Conservation (phyloP, 2,113 vertebrate species). For the Redunca redunca region DNA sequence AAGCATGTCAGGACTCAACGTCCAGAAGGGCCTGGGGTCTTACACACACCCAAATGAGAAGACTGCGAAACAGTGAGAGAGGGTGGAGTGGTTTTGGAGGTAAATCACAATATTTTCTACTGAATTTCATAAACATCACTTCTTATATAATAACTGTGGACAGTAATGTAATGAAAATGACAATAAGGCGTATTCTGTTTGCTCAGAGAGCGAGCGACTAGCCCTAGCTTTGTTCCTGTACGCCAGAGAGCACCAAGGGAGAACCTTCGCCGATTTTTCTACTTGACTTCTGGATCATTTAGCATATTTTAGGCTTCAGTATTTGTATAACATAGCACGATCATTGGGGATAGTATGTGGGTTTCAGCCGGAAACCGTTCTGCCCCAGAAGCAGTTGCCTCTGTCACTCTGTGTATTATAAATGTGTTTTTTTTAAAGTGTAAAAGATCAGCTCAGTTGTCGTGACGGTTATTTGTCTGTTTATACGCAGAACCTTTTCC, state of each 20-base stretch:
- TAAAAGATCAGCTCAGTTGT: neutral
- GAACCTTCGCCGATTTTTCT: neutral
- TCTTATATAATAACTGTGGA: neutral
- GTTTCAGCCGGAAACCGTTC: neutral
- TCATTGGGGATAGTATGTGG: neutral
- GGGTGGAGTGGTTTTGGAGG: neutral
- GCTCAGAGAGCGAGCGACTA: neutral
- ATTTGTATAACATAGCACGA: rapidly evolving
- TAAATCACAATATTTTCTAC: neutral
- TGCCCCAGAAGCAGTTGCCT: neutral
- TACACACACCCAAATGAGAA: neutral
- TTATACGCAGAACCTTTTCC: neutral
- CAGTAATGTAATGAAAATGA: neutral
- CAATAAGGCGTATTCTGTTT: neutral
- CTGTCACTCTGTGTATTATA: neutral
- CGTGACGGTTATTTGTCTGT: neutral
- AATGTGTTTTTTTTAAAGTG: neutral
- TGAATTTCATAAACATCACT: neutral
- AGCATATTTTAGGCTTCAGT: neutral
- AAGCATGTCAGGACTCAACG: neutral
- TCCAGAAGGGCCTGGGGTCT: neutral
- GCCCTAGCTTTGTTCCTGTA: neutral
- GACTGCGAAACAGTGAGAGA: neutral
- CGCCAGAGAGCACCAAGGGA: neutral
- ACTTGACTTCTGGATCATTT: neutral